Evolutionary conservation across 2,113 vertebrate genomes (phyloP).

Genomic region (Hoplias malabaricus): DNA sequence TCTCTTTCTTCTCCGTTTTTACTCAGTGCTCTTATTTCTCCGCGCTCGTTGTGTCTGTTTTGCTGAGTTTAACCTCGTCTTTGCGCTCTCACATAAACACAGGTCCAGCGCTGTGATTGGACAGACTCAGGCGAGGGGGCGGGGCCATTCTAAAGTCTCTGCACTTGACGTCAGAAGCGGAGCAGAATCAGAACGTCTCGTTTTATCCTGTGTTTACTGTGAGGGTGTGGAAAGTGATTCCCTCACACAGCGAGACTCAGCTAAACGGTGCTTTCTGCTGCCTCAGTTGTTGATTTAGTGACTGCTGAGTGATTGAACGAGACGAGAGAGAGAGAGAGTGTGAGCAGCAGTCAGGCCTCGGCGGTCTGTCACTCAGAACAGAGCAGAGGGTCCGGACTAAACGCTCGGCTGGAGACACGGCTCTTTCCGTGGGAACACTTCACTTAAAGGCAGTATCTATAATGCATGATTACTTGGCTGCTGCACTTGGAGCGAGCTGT

Average conservation of each 20-base stretch:
- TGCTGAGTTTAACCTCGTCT: too few species aligned
- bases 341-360: constrained; percentile 6
- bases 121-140: too few species aligned
- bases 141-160: too few species aligned
- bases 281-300: not conserved
- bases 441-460: not conserved
- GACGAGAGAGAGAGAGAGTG: not conserved
- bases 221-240: not conserved
- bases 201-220: too few species aligned
- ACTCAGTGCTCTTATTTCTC: too few species aligned
- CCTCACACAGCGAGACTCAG: not conserved
- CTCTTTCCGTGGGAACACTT: not conserved
- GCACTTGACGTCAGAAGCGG: too few species aligned
- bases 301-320: not conserved
- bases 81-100: too few species aligned
- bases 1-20: too few species aligned
- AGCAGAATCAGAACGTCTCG: too few species aligned
- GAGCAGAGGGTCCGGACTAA: too few species aligned
- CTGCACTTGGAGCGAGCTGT: not conserved
- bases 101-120: too few species aligned
- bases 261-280: not conserved
- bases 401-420: not conserved
- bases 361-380: constrained; percentile 13
- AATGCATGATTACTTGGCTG: not conserved
- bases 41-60: too few species aligned